Evolutionary conservation across 2,113 vertebrate genomes (phyloP).

Genomic region (Otis tarda): DNA sequence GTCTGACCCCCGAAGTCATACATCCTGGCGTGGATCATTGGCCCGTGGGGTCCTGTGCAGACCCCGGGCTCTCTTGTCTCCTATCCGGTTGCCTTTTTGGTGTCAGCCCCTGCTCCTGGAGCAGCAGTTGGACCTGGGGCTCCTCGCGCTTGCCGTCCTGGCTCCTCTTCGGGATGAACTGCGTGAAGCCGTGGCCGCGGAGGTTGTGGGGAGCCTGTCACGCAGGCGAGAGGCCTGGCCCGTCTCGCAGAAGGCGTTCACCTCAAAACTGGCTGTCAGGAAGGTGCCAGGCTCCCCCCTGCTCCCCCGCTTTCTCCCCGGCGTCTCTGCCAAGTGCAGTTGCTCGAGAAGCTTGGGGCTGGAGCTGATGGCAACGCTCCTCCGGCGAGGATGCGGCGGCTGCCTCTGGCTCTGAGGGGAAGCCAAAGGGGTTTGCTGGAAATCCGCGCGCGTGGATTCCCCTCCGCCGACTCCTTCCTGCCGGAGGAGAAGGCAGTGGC

Average conservation of each 20-base stretch:
- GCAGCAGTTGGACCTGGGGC: not conserved
- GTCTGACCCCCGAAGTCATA: no score
- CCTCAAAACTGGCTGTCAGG: not conserved
- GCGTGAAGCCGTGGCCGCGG: no score
- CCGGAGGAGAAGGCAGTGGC: not conserved
- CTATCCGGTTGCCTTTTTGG: not conserved
- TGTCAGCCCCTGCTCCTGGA: not conserved
- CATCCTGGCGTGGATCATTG: fast-evolving
- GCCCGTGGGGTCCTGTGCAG: no score
- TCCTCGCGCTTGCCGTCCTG: not conserved
- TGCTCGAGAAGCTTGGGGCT: fast-evolving
- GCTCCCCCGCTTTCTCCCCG: not conserved
- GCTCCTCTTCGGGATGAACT: fast-evolving
- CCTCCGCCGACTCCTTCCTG: not conserved
- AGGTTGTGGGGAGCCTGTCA: not conserved
- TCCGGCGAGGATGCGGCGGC: not conserved
- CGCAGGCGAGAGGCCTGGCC: not conserved
- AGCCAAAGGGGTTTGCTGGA: not conserved
- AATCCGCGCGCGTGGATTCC: fast-evolving
- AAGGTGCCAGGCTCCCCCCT: not conserved
- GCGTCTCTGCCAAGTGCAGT: not conserved
- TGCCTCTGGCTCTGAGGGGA: not conserved
- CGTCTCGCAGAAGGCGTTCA: not conserved
- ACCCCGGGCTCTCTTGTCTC: not conserved
- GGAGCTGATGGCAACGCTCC: not conserved